A percentile compares a stretch with the other conserved stretches of the same genome.
Evolutionary conservation across 2,888 invertebrate genomes (phyloP).

Genomic region (Drosophila cognata): DNA sequence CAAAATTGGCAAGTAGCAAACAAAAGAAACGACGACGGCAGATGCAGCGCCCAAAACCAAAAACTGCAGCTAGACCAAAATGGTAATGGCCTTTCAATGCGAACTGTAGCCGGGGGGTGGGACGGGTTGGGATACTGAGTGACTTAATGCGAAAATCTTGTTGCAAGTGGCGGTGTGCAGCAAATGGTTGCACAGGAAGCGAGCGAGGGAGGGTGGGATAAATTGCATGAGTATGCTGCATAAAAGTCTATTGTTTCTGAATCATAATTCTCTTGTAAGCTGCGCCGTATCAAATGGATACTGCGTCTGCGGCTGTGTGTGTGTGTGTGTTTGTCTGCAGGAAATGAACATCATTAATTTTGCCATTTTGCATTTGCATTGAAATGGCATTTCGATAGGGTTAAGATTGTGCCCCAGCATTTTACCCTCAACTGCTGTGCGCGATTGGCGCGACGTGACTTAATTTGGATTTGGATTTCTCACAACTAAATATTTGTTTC

Average conservation of each 20-base stretch:
- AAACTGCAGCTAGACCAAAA: conserved; percentile 72
- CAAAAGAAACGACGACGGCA: conserved; percentile 68
- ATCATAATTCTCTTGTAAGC: conserved; percentile 82
- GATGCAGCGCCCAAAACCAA: conserved; percentile 55
- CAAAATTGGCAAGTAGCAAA: conserved; percentile 75
- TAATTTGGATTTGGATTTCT: conserved; percentile 81
- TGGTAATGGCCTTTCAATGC: conserved; percentile 74
- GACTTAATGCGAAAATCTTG: conserved; percentile 80
- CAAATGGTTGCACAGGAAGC: conserved; percentile 53
- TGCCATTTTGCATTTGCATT: conserved; percentile 80
- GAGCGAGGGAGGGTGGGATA: neutral
- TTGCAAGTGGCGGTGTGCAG: conserved; percentile 69
- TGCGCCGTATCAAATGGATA: conserved; percentile 40
- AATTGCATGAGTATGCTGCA: conserved; percentile 36
- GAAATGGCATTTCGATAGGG: conserved; percentile 80
- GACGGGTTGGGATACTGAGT: conserved; percentile 3
- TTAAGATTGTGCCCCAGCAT: conserved; percentile 62
- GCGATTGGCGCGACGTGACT: conserved; percentile 84
- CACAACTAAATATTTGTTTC: conserved; percentile 73
- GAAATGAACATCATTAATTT: conserved; percentile 82
- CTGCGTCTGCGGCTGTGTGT: neutral
- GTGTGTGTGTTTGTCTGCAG: conserved; percentile 42
- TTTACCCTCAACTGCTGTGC: conserved; percentile 69
- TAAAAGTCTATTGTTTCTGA: conserved; percentile 80
- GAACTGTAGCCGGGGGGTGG: conserved; percentile 26